Base-by-base conservation (phyloP, 2,113 vertebrate genomes). In the Dasypus novemcinctus region DNA sequence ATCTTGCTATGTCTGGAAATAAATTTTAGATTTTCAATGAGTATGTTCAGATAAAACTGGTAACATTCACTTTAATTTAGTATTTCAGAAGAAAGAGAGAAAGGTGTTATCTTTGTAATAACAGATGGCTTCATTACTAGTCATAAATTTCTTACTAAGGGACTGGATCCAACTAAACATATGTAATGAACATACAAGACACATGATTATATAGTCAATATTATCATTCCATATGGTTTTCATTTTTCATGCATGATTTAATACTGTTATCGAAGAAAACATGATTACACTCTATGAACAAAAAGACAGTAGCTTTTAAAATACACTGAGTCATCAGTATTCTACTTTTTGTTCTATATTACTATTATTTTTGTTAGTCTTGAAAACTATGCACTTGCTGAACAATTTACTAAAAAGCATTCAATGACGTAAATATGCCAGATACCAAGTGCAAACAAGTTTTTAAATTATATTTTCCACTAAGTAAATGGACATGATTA, bases 1-100 rank as follows among this genome's bases (percentile, higher is more conserved):
- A 95, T 63, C 76, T 57, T 43, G 36, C 61, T 79, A 15, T 71
- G 61, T 78, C 63, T 89, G 78, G 91, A 81, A 21, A 92, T 79
- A 76, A 54, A 93, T 52, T 92, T 95, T 31, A 95, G 68, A 87
- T 18, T 90, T 93, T 96, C 80, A 66, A 80, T 52, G 71, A 96
- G 84, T 89, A 88, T 1, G 6, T 36, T 88, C 31, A 87, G 64
- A 97, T 95, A 90, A 97, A 93, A 93, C 43, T 94, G 86, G 63
- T 85, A 84, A 94, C 66, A 87, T 38, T 92, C 3, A 87, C 81
- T 96, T 95, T 97, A 95, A 97, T 97, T 96, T 96, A 90, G 80
- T 87, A 91, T 95, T 68, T 80, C 17, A 72, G 36, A 91, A 97
- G 36, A 78, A 87, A 83, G 20, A 96, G 86, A 71, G 18, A 9